Percentiles rank a stretch among this genome's conserved stretches.
Evolutionary conservation across 2,888 invertebrate genomes (phyloP).

Genomic region (Hypselothyrea guttata): DNA sequence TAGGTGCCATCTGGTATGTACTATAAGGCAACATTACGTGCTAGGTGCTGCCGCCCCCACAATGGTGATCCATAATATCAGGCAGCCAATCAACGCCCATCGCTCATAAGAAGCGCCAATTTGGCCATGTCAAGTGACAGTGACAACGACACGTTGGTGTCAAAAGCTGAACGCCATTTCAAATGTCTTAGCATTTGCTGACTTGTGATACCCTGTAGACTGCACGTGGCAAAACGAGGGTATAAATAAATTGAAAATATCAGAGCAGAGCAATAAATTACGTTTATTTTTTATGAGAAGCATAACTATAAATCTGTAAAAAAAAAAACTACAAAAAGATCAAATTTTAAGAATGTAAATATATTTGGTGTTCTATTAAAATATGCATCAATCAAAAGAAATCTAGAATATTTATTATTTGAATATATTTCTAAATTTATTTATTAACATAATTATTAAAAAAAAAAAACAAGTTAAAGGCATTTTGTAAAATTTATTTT

Average conservation of each 20-base stretch:
- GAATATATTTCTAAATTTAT: too few relatives aligned
- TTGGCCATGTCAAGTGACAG: slow-evolving; percentile 69
- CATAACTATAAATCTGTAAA: not conserved
- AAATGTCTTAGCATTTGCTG: slow-evolving; percentile 27
- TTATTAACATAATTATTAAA: too few relatives aligned
- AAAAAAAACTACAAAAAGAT: too few relatives aligned
- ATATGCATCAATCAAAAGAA: too few relatives aligned
- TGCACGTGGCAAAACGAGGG: not conserved
- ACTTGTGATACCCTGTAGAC: slow-evolving; percentile 15
- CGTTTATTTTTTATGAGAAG: not conserved
- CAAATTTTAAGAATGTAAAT: too few relatives aligned
- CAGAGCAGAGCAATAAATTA: not conserved
- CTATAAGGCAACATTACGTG: not conserved
- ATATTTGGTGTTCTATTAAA: too few relatives aligned
- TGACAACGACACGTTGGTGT: slow-evolving; percentile 60
- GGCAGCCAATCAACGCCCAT: slow-evolving; percentile 65
- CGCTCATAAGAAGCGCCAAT: slow-evolving; percentile 70
- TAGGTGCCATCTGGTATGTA: slow-evolving; percentile 4
- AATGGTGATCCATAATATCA: slow-evolving; percentile 61
- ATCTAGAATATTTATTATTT: too few relatives aligned
- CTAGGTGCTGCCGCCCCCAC: slow-evolving; percentile 34
- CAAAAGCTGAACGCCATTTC: slow-evolving; percentile 48
- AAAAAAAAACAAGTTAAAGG: too few relatives aligned
- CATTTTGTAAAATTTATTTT: too few relatives aligned
- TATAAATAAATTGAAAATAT: not conserved